Base-by-base conservation (phyloP, 2,797 vertebrate genomes). In the Apogon talboti region DNA sequence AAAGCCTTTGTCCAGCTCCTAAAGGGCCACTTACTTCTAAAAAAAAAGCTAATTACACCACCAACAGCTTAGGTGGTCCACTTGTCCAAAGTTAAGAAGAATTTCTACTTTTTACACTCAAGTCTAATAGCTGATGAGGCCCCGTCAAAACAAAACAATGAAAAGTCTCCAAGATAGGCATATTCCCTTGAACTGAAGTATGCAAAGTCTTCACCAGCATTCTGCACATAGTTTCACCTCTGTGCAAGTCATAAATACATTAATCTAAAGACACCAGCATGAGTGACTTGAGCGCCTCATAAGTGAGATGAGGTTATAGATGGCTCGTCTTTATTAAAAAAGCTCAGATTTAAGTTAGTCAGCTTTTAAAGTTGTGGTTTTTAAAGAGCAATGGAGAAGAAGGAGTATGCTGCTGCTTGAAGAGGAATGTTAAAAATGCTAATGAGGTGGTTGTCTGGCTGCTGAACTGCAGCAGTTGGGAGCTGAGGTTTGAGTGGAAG, bases 391-490 rank as follows among this genome's bases (percentile, higher is more conserved):
- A 21, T 12, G 55, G 48, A 46, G 65, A 61, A 59, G 64, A 83
- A 74, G 74, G 58, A 62, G 76, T 78, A 61, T 24, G 71, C 77
- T 30, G 61, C 72, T 66, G 84, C 80, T 66, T 77, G 60, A 57
- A 82, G 71, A 84, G 81, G 89, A 91, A 90, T 91, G 87, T 88
- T 43, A 84, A 88, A 86, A 58, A 89, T 89, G 75, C 79, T 82
- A 82, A 89, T 80, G 84, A 91, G 84, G 77, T 30, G 71, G 77
- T 76, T 72, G 81, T 53, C 79, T 69, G 74, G 74, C 74, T 76
- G 73, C 81, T 73, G 83, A 79, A 63, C 83, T 72, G 78, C 83
- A 55, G 70, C 76, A 73, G 61, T 84, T 40, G 9, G 35, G 68
- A 80, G 76, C 66, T 66, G 75, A 64, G 70, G 58, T 76, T 81